Base-by-base conservation (phyloP, 2,797 vertebrate genomes). In the Tympanoctomys barrerae region DNA sequence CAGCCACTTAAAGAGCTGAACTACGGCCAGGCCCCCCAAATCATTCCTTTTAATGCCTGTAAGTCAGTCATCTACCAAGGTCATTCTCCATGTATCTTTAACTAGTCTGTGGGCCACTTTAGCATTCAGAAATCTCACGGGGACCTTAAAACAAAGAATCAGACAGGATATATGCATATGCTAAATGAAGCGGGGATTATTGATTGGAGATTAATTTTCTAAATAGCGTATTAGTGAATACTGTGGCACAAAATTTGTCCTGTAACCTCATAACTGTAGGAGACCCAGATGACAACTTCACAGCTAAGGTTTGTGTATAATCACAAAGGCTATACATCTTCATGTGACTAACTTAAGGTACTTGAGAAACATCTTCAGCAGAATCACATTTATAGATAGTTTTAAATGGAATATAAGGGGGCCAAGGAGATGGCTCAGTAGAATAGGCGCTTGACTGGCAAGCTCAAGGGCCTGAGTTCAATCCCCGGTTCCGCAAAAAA, bases 361-460 rank as follows among this genome's bases (percentile, higher is more conserved):
- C 0, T 9, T 61, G 77, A 70, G 64, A 42, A 21, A 54, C 1
- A 71, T 46, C 61, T 59, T 80, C 42, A 62, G 77, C 39, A 80
- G 68, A 19, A 52, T 21, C 73, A 94, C n/a, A 57, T 54, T 39
- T 57, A 46, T 24, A 89, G 21, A 61, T 61, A 61, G 59, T 61
- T 61, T 61, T 22, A 22, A 61, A 94, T 91, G 88, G 42, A 97
- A 96, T 92, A 73, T 49, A 95, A 97, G 39, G 39, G 39, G 39
- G 52, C 12, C 52, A 14, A 13, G 14, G 52, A 54, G 52, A 13
- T 14, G 11, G 52, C 52, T 54, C 52, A 54, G 52, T 14, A 39
- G 39, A 39, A 39, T 39, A 39, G 2, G 39, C 39, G 14, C 52
- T 9, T 54, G 52, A 13, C 52, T 54, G 52, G 52, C 42, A 42